Conservation (phyloP, 2,113 vertebrate species). For the Pluvianellus socialis region DNA sequence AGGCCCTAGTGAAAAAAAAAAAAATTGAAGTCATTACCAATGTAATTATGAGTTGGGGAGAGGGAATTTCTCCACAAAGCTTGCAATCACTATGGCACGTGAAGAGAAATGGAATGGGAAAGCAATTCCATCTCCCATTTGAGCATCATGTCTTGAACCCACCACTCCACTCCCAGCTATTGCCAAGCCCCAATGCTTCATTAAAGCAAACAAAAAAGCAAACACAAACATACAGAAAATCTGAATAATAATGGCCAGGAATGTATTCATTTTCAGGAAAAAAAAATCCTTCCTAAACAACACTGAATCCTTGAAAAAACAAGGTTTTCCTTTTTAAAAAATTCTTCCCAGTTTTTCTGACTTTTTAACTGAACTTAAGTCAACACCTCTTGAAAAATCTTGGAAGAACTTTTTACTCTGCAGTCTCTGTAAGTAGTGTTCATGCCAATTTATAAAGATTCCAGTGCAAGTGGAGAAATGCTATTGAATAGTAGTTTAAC, state of each 20-base stretch:
- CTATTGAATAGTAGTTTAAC: neutral
- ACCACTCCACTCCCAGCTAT: neutral
- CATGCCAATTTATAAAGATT: neutral
- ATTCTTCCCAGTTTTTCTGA: rapidly evolving
- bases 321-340: neutral
- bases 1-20: neutral
- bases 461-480: neutral
- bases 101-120: neutral
- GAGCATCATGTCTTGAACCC: neutral
- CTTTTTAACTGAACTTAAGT: neutral
- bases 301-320: neutral
- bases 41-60: neutral
- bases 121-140: neutral
- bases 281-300: neutral
- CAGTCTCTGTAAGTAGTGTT: neutral
- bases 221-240: neutral
- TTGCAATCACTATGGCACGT: neutral
- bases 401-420: neutral
- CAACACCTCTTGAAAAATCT: neutral
- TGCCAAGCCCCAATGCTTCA: neutral
- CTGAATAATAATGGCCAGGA: neutral
- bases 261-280: neutral
- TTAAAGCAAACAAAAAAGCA: neutral
- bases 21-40: neutral
- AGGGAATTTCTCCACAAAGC: neutral